These are phyloP conservation scores for Nibea albiflora DNA, from an alignment of 2,113 vertebrate genomes.

Conservation along the genomic window DNA sequence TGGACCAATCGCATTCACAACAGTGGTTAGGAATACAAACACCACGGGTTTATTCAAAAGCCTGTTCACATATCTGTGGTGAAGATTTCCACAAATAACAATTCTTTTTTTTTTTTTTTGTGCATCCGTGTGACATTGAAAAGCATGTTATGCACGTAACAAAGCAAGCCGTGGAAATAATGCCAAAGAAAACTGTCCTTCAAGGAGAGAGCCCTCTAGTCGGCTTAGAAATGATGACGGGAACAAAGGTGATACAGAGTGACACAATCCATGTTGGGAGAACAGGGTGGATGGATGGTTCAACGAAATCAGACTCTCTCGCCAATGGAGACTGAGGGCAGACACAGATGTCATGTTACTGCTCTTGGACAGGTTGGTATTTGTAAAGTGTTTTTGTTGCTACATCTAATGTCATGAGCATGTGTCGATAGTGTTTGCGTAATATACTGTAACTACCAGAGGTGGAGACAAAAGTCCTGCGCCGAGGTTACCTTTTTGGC, in stretches of 20 bases:
- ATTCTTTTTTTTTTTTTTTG: too few relatives aligned
- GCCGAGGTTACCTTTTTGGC: too few relatives aligned
- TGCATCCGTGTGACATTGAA: neutral
- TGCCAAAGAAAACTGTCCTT: neutral
- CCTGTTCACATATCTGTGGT: neutral
- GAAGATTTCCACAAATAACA: neutral
- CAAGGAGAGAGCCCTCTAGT: neutral
- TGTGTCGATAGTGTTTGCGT: too few relatives aligned
- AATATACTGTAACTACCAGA: neutral
- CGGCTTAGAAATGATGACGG: neutral
- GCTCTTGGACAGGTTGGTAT: too few relatives aligned
- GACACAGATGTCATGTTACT: too few relatives aligned
- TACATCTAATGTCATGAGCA: too few relatives aligned
- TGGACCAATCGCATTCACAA: neutral
- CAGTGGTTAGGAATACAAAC: neutral
- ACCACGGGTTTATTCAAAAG: neutral
- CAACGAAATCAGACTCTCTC: too few relatives aligned
- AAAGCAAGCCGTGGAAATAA: neutral
- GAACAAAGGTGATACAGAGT: neutral
- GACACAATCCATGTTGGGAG: neutral
- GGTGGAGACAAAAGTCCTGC: too few relatives aligned
- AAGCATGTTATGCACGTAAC: neutral
- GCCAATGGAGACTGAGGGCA: too few relatives aligned
- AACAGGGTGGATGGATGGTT: neutral
- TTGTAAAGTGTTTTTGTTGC: too few relatives aligned